Base-by-base conservation (phyloP, 2,888 invertebrate species). In the Tipula lateralis region DNA sequence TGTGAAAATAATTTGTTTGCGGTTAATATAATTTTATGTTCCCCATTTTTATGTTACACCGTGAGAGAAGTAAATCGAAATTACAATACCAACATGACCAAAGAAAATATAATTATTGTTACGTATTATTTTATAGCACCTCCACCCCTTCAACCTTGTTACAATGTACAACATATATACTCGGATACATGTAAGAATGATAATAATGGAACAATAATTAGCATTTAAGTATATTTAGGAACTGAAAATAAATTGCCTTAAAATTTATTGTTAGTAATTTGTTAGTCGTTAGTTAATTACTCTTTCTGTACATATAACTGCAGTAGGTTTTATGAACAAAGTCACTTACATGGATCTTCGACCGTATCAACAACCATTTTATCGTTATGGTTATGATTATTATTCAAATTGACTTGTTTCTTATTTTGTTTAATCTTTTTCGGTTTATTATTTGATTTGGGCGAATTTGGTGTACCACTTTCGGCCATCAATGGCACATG, bases 211-310 rank as follows among this genome's bases (percentile, higher is more conserved):
- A 44, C 3, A n/a, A 44, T 66, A 24, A 66, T 66, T 66, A 66
- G 66, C 24, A 19, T 66, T 66, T 7, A 44, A 1, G 44, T 32
- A 3, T 39, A n/a, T 39, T 39, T 39, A 39, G 39, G 9, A 39
- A 13, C 12, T 24, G 66, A 19, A 50, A 16, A 50, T 66, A 66
- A 66, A 24, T 66, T 24, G 9, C 24, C 66, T 66, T 66, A 66
- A 66, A 24, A 66, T 66, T 66, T 66, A 66, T 66, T 66, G 66
- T 66, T 66, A 66, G 66, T 66, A 66, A 66, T 66, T 66, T 66
- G 66, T 66, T 66, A 66, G 66, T 24, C 66, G 66, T 66, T 66
- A 24, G 66, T 66, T 66, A 66, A 24, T 66, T 66, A 66, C 19
- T 6, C 66, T 1, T 24, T 50, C 1, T 12, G 50, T 50, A 12